Percentiles rank a stretch among this genome's conserved stretches.
Evolutionary conservation across 2,797 vertebrate species (phyloP).

Genomic region (Sebastes taczanowskii): DNA sequence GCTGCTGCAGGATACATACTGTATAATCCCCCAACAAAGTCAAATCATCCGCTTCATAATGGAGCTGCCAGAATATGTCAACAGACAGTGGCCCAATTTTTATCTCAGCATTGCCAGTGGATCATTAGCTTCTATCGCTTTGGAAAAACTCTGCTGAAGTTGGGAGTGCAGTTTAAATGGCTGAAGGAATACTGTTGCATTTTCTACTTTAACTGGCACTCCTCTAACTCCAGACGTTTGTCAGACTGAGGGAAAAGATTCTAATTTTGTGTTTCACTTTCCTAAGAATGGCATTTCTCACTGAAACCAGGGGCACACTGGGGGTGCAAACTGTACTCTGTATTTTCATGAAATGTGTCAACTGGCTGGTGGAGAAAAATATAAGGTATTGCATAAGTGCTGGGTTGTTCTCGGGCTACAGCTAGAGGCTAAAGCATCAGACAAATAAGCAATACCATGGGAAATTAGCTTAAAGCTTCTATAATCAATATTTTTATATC

Average conservation of each 20-base stretch:
- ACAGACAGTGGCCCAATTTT: conserved; percentile 68
- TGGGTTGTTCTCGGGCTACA: background rate
- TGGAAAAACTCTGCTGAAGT: conserved; percentile 56
- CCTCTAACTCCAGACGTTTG: conserved; percentile 30
- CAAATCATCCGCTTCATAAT: conserved; percentile 64
- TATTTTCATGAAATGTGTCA: conserved; percentile 15
- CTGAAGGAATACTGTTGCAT: conserved; percentile 41
- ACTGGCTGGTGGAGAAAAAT: conserved; percentile 2
- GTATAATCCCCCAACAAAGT: conserved; percentile 67
- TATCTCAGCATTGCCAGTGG: conserved; percentile 60
- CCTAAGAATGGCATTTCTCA: conserved; percentile 4
- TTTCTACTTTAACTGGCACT: conserved; percentile 30
- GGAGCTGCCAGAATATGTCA: conserved; percentile 70
- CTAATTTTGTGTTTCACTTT: conserved; percentile 33
- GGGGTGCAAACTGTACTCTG: background rate
- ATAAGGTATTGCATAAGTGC: background rate
- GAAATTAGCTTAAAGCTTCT: background rate
- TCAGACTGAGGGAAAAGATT: conserved; percentile 27
- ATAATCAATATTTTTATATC: background rate
- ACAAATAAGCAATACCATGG: background rate
- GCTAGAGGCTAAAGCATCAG: background rate
- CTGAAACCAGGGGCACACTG: conserved; percentile 1
- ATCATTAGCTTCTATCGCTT: conserved; percentile 68
- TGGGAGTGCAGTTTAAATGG: conserved; percentile 45
- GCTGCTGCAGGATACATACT: conserved; percentile 51